These are phyloP conservation scores for Pluvialis apricaria DNA, from an alignment of 2,113 vertebrate species.

Conservation along the genomic window DNA sequence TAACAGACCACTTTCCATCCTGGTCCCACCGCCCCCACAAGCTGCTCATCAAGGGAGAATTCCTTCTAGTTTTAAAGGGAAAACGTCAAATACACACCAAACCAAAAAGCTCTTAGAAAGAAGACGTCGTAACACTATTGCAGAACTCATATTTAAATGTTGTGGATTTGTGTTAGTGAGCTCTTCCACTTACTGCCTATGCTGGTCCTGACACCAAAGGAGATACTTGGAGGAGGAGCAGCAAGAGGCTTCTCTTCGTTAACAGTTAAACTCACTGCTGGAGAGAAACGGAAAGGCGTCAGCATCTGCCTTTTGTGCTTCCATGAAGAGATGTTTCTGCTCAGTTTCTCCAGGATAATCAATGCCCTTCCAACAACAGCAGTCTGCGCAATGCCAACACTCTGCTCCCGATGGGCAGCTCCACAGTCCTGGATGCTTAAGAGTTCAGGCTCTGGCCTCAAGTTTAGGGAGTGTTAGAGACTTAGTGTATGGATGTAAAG, in stretches of 20 bases:
- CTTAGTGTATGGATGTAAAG: background rate
- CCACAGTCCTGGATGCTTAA: background rate
- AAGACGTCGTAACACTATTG: background rate
- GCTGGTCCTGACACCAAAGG: background rate
- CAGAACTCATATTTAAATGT: background rate
- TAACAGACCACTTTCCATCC: background rate
- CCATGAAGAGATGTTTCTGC: background rate
- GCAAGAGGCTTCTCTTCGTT: background rate
- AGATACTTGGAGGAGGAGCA: background rate
- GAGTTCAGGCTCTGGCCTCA: background rate
- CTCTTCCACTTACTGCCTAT: background rate
- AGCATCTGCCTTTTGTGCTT: background rate
- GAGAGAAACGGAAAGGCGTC: background rate
- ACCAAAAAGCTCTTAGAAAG: background rate
- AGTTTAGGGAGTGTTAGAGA: background rate
- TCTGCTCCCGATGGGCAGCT: background rate
- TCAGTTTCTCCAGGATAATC: background rate
- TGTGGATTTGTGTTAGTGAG: background rate
- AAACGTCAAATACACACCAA: background rate
- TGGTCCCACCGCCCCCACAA: background rate
- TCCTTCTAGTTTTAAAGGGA: background rate
- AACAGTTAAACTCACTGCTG: background rate
- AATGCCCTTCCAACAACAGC: background rate
- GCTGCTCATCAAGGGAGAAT: background rate
- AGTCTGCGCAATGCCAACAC: background rate